Evolutionary conservation across 2,888 invertebrate genomes (phyloP), one percentile per base, ranked within the genome.

Genomic region (Lottia scabra): DNA sequence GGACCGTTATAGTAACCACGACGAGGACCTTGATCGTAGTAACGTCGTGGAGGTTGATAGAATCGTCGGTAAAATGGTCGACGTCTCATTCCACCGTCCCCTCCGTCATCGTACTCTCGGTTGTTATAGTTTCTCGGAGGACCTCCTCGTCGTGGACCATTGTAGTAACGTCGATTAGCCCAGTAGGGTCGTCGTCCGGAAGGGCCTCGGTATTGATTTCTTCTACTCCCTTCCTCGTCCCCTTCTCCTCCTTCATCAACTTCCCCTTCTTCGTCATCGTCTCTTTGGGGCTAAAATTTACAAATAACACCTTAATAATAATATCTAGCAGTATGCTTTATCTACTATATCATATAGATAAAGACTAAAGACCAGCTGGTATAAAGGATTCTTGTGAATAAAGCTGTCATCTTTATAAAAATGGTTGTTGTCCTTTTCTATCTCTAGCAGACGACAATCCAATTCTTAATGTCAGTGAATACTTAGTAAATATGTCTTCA

Each of bases 191-290:
- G 70, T 67, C 78, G 16, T 65, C 72, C 80, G 15, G 78, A 71
- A 27, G 76, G 75, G 16, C 78, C 77, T 30, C 81, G 72, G 63
- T 79, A 63, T 44, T 72, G 80, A 3, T 75, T 70, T 19, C 82
- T 80, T 6, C 76, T 75, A n/a, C 78, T 78, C 23, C 79, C 74
- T 12, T 68, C 75, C 44, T 74, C 75, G 19, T 80, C 74, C 66
- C 73, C 70, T 19, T 77, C 79, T 91, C 90, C 84, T 90, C 90
- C 80, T 87, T 92, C 75, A 91, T 92, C n/a, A n/a, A n/a, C 71
- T 44, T 48, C 63, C 56, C 70, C 75, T 27, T 46, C 75, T 56
- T 76, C 73, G 91, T 92, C 86, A 88, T 91, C 8, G 87, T 91
- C 71, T 85, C 92, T 15, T 90, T 91, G 26, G n/a, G 63, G 56